A percentile compares a stretch with the other conserved stretches of the same genome.
Conservation (phyloP, 2,113 vertebrate species). For the Mus spicilegus region DNA sequence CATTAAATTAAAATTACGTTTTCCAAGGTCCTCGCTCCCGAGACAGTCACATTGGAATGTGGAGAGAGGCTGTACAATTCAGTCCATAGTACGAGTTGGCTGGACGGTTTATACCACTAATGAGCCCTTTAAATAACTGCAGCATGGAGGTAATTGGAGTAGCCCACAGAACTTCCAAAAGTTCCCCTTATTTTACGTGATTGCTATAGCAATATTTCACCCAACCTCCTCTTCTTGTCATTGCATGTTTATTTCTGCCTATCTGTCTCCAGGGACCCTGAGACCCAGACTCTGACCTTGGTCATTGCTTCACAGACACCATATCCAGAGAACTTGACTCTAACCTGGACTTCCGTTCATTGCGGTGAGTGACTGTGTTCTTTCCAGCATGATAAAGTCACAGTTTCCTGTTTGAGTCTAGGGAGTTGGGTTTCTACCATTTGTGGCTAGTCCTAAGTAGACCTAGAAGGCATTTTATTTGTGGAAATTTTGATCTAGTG, state of each 20-base stretch:
- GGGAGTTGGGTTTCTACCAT: background rate
- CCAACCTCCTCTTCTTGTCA: background rate
- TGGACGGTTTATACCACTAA: background rate
- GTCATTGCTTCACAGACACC: background rate
- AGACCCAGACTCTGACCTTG: background rate
- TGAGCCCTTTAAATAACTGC: background rate
- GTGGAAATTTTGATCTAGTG: conserved; percentile 46
- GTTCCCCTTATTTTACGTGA: background rate
- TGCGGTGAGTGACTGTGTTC: background rate
- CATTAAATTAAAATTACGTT: background rate
- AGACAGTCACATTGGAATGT: background rate
- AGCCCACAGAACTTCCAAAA: background rate
- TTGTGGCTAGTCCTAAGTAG: background rate
- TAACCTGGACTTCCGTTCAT: background rate
- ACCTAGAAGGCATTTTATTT: conserved; percentile 16
- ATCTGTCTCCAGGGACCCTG: background rate
- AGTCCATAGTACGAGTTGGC: background rate
- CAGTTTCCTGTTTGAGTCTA: background rate
- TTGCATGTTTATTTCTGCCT: background rate
- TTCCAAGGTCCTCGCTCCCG: background rate
- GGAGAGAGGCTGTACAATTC: background rate
- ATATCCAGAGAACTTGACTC: background rate
- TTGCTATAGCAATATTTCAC: background rate
- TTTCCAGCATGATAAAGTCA: background rate
- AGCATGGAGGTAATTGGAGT: background rate